Percentiles rank a stretch among this genome's conserved stretches.
phyloP scores from a whole-genome alignment of 2,797 vertebrate genomes.

The Otolemur crassicaudatus region DNA sequence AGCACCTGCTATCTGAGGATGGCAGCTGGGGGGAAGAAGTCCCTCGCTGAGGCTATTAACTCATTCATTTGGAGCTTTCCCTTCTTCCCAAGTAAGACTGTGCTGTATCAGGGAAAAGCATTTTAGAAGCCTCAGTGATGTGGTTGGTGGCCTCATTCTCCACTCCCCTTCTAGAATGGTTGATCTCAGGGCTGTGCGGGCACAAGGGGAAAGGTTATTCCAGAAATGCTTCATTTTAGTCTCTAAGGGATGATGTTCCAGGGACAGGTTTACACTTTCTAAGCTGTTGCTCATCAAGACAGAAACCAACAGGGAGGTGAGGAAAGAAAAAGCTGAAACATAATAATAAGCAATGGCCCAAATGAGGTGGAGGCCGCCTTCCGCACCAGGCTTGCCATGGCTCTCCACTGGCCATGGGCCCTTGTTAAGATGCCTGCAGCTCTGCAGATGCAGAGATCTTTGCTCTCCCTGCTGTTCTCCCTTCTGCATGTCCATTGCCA shows the following conservation, averaged over 20 bases:
- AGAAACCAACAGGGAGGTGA: slow-evolving; percentile 60
- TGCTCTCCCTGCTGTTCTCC: not conserved
- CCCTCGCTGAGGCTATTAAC: not conserved
- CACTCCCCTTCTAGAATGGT: not conserved
- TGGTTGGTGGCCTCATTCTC: not conserved
- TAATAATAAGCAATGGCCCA: slow-evolving; percentile 5
- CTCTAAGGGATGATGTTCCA: slow-evolving; percentile 18
- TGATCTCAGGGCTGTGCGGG: not conserved
- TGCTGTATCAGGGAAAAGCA: not conserved
- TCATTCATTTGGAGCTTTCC: not conserved
- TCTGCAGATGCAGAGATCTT: not conserved
- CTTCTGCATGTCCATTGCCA: not conserved
- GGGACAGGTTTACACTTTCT: slow-evolving; percentile 46
- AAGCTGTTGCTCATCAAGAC: slow-evolving; percentile 36
- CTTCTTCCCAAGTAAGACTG: not conserved
- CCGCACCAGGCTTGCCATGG: not conserved
- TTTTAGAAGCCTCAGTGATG: not conserved
- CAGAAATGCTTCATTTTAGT: slow-evolving; percentile 44
- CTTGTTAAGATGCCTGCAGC: not conserved
- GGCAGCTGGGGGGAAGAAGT: not conserved
- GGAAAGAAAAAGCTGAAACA: slow-evolving; percentile 29
- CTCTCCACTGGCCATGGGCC: not conserved
- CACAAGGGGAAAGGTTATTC: not conserved
- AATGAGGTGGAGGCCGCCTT: not conserved
- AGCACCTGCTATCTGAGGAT: not conserved